Base-by-base conservation (phyloP, 53 echinoderm and acorn worm genomes). In the Holothuria leucospilota region DNA sequence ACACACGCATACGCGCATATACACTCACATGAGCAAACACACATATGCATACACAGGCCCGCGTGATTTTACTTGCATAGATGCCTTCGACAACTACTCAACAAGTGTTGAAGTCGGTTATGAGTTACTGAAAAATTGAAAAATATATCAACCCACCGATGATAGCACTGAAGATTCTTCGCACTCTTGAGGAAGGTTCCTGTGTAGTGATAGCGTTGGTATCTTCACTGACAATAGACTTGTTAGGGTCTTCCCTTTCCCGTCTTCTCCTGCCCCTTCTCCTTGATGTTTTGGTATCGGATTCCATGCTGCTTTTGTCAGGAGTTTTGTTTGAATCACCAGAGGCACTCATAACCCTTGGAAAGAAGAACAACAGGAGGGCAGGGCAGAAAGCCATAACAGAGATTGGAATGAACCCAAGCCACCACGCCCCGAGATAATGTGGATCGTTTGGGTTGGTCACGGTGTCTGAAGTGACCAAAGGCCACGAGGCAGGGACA, bases 401-500 rank as follows among this genome's bases (percentile, higher is more conserved):
- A 75, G 75, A 26, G 26, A 75, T 75, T 20, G 75, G 75, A 23
- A 75, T 23, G 41, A 75, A 75, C 20, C 75, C 75, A 7, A 75
- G 39, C 75, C 75, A 75, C 75, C 75, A 75, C 6, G 75, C 75
- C 15, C 75, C 75, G 51, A 75, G 51, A 23, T 75, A 75, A 4
- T 26, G 49, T 8, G 75, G 75, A 75, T 75, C 25, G 28, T 75
- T 23, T 8, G 52, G 75, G 75, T 75, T 52, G 21, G 75, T 74
- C 13, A 74, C 52, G 8, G 74, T 75, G 0, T 30, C n/a, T 18
- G 49, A 49, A 21, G 23, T 27, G 10, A 49, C 25, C 23, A 38
- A 39, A 0, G 75, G 75, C 75, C 75, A 75, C 2, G 75, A 51
- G 1, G 75, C 49, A 15, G 75, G 75, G 24, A 75, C 75, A 21